phyloP scores from a whole-genome alignment of 2,888 invertebrate species.

The Therioaphis trifolii region DNA sequence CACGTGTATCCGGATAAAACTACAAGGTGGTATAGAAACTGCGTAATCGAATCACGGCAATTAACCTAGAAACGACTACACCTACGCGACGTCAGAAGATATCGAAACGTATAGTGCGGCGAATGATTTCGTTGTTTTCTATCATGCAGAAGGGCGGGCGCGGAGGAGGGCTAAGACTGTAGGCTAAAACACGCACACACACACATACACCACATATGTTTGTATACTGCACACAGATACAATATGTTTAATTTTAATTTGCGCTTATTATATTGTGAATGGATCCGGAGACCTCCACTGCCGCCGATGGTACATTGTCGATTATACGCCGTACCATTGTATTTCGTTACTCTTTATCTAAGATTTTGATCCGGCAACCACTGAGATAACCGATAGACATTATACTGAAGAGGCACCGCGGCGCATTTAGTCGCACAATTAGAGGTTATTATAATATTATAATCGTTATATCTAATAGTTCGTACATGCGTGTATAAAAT shows the following conservation, averaged over 20 bases:
- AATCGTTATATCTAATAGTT: too few relatives aligned
- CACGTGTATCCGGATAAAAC: not conserved
- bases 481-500: not conserved
- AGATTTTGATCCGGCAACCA: constrained; percentile 1
- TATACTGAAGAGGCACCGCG: not conserved
- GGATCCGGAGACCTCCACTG: not conserved
- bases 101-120: not conserved
- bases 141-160: not conserved
- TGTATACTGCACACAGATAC: not conserved
- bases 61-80: constrained; percentile 42
- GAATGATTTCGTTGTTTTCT: constrained; percentile 18
- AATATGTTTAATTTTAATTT: not conserved
- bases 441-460: too few relatives aligned
- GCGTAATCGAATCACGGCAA: constrained; percentile 33
- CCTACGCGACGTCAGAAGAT: constrained; percentile 7
- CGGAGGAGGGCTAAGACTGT: constrained; percentile 6
- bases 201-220: not conserved
- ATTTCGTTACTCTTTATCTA: not conserved
- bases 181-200: not conserved
- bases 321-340: not conserved
- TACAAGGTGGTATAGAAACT: not conserved
- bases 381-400: not conserved
- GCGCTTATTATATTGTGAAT: not conserved
- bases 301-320: not conserved
- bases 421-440: not conserved